Base-by-base conservation (phyloP, 1,140 invertebrate genomes). In the Drosophila mojavensis region DNA sequence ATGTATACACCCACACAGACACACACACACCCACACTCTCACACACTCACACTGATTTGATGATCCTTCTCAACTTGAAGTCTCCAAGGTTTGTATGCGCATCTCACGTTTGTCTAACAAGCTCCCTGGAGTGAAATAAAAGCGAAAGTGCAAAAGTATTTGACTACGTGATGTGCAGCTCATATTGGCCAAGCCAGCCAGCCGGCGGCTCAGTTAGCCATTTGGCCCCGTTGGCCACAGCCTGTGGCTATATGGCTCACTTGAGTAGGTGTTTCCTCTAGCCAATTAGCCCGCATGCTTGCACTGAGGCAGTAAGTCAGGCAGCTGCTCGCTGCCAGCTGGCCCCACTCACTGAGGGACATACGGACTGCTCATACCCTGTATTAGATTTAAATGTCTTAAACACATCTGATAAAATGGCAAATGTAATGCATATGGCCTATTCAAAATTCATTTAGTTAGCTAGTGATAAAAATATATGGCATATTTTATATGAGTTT, bases 41-140 rank as follows among this genome's bases (percentile, higher is more conserved):
- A 62, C 58, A 60, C 48, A 47, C 55, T 51, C 24, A 24, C 17
- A 5, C 6, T n/a, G n/a, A 45, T 39, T 39, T 47, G 51, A 56
- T 56, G 50, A 68, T 54, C 64, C 55, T 55, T 10, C 36, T 39
- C 47, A 75, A 72, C 67, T 73, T 66, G 39, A 30, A 64, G 58
- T 71, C 56, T 76, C 69, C 59, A 65, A 54, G 67, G 60, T 39
- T 39, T 41, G 48, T 6, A 26, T 43, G 74, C 45, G 53, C 51
- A 53, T 83, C 81, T 84, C 84, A 88, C 84, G 80, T 88, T 89
- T 78, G 61, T 33, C 66, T 89, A 89, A 89, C 83, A 89, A 89
- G 84, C 84, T 89, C 84, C 84, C 84, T 56, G 80, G 84, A 89
- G 84, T 84, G 71, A 84, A 83, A 89, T 89, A 89, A 89, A 89